A percentile compares a stretch with the other conserved stretches of the same genome.
Conservation (phyloP, 53 echinoderm and acorn worm species). For the Arbacia lixula region DNA sequence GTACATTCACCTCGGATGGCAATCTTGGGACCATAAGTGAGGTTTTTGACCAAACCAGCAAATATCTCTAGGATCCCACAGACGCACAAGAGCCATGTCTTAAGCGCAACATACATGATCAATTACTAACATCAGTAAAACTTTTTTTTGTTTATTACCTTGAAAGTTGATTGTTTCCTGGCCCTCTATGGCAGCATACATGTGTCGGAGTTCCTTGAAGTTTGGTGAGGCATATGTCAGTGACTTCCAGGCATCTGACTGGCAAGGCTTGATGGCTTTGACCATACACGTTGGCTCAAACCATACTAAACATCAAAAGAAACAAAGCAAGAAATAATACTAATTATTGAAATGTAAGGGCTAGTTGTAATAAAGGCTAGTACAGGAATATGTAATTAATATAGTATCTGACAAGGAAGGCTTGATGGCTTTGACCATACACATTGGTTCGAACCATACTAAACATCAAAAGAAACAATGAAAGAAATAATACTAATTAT, state of each 20-base stretch:
- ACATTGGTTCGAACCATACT: constrained; percentile 99
- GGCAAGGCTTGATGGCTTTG: constrained; percentile 80
- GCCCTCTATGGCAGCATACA: constrained; percentile 73
- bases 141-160: too few relatives aligned
- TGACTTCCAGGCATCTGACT: constrained; percentile 75
- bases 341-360: too few relatives aligned
- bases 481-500: too few relatives aligned
- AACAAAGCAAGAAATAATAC: neutral
- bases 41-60: too few relatives aligned
- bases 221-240: constrained; percentile 89
- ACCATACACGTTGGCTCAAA: constrained; percentile 90
- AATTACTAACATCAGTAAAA: too few relatives aligned
- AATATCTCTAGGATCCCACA: too few relatives aligned
- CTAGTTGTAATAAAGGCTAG: too few relatives aligned
- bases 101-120: too few relatives aligned
- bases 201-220: constrained; percentile 83
- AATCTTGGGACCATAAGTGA: too few relatives aligned
- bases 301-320: constrained; percentile 71
- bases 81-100: too few relatives aligned
- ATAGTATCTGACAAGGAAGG: constrained; percentile 78
- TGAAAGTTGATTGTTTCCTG: constrained; percentile 56
- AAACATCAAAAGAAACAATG: neutral
- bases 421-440: constrained; percentile 72
- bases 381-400: too few relatives aligned
- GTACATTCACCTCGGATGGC: too few relatives aligned